phyloP scores from a whole-genome alignment of 2,888 invertebrate species.

The Ichneumoninae sp. region DNA sequence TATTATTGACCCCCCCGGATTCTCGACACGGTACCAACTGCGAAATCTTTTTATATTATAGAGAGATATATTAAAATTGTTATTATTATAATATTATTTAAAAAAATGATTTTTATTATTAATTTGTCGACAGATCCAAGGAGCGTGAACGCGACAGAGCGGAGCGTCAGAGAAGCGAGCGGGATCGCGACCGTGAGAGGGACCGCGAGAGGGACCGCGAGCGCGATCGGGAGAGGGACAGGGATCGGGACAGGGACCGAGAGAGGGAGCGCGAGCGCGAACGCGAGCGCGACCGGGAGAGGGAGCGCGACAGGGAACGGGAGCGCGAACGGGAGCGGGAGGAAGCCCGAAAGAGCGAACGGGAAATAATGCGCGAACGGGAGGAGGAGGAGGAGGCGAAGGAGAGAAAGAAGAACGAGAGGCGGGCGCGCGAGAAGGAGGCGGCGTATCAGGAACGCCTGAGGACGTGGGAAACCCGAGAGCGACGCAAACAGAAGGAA shows the following conservation, averaged over 20 bases:
- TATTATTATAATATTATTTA: no score
- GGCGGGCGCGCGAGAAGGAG: conserved; percentile 97
- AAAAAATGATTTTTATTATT: not conserved
- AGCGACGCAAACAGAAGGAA: conserved; percentile 95
- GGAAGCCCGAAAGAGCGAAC: conserved; percentile 85
- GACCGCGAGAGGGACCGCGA: conserved; percentile 76
- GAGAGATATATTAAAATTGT: no score
- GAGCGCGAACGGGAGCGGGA: conserved; percentile 85
- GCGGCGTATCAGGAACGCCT: conserved; percentile 96
- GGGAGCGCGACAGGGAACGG: conserved; percentile 86
- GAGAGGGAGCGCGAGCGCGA: conserved; percentile 89
- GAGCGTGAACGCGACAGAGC: conserved; percentile 76
- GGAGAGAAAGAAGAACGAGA: conserved; percentile 95
- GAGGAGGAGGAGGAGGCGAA: conserved; percentile 96
- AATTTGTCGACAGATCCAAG: conserved; percentile 78
- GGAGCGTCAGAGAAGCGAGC: conserved; percentile 73
- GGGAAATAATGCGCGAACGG: conserved; percentile 90
- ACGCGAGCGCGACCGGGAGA: conserved; percentile 87
- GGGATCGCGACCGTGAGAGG: conserved; percentile 78
- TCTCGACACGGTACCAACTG: no score
- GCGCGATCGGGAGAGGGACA: conserved; percentile 83
- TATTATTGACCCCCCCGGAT: no score
- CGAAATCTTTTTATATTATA: no score
- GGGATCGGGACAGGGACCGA: conserved; percentile 84
- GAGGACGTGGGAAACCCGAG: conserved; percentile 94